Conservation (phyloP, 92 coral and sea anemone species). For the Ricordea florida region DNA sequence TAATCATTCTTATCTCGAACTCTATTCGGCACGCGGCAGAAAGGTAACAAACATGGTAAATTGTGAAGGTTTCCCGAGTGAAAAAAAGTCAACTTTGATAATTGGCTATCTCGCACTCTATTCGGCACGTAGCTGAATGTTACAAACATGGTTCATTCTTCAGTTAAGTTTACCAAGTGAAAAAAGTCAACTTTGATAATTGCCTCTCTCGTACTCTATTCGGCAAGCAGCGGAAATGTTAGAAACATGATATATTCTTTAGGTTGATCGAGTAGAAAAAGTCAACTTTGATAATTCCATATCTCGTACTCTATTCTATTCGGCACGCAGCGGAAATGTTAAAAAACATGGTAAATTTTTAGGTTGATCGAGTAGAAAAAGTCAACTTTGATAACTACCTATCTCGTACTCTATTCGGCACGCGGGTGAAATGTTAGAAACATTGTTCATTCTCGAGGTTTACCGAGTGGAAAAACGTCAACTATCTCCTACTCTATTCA, state of each 20-base stretch:
- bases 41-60: neutral
- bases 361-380: too few relatives aligned
- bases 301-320: neutral
- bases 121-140: too few relatives aligned
- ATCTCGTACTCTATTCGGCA: conserved; percentile 8
- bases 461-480: too few relatives aligned
- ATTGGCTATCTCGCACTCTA: too few relatives aligned
- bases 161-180: too few relatives aligned
- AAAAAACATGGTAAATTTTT: neutral
- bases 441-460: neutral
- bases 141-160: too few relatives aligned
- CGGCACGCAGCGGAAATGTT: neutral
- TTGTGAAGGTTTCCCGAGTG: too few relatives aligned
- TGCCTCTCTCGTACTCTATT: neutral
- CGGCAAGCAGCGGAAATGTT: neutral
- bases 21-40: neutral
- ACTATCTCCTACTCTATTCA: neutral
- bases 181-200: too few relatives aligned
- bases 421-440: neutral
- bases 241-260: neutral
- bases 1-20: neutral
- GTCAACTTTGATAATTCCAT: neutral
- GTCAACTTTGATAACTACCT: neutral
- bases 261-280: neutral
- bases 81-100: too few relatives aligned